phyloP scores from a whole-genome alignment of 2,888 invertebrate species.

The Sipha maydis region DNA sequence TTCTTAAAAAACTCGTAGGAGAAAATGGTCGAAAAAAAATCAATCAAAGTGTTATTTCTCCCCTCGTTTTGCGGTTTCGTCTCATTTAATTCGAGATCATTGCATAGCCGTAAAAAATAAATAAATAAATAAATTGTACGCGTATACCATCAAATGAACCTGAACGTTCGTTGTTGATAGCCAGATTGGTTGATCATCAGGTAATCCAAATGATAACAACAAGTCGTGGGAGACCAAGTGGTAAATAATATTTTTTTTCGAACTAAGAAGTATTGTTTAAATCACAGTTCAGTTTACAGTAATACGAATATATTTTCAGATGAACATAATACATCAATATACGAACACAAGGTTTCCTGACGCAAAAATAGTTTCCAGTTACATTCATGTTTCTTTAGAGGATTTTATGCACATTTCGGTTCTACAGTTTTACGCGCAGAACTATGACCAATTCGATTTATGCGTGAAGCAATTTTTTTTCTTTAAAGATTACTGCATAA shows the following conservation, averaged over 20 bases:
- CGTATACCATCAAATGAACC: conserved; percentile 30
- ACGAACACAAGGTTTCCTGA: neutral
- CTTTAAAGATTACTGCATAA: too few species aligned
- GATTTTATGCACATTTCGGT: neutral
- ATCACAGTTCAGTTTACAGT: neutral
- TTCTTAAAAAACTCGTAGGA: conserved; percentile 27
- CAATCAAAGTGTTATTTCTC: conserved; percentile 48
- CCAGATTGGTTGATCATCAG: neutral
- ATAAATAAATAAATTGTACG: conserved; percentile 3
- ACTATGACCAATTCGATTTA: too few species aligned
- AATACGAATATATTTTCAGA: neutral
- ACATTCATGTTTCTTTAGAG: neutral
- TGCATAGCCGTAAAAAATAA: neutral
- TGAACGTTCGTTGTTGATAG: conserved; percentile 30
- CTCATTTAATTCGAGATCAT: conserved; percentile 49
- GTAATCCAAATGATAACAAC: conserved; percentile 32
- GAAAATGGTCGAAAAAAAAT: conserved; percentile 29
- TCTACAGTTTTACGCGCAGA: too few species aligned
- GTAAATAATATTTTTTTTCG: neutral
- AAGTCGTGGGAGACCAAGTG: conserved; percentile 1
- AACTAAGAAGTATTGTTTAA: neutral
- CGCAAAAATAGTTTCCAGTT: neutral
- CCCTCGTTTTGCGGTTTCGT: conserved; percentile 37
- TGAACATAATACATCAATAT: neutral
- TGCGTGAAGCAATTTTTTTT: too few species aligned